Evolutionary conservation across 2,888 invertebrate species (phyloP).

Genomic region (Eupithecia tripunctaria): DNA sequence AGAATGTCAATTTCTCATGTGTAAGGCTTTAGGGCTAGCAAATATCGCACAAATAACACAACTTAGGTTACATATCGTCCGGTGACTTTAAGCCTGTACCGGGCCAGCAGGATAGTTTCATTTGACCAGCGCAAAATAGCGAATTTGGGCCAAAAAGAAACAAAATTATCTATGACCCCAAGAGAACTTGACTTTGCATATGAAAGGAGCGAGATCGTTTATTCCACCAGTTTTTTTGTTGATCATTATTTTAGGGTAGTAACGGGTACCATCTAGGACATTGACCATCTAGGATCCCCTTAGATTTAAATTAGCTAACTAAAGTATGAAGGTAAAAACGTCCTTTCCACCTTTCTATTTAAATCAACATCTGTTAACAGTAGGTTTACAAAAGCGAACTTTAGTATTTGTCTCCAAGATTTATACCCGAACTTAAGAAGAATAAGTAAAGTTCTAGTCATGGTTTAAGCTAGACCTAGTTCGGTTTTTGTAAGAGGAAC

Average conservation of each 20-base stretch:
- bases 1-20: not conserved
- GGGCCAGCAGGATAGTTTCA: not conserved
- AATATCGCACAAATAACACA: not conserved
- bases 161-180: not conserved
- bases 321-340: not conserved
- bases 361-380: not conserved
- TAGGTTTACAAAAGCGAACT: not conserved
- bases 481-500: too few species aligned
- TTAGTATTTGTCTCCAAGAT: constrained; percentile 5
- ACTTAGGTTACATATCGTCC: not conserved
- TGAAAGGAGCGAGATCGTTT: not conserved
- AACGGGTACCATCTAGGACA: too few species aligned
- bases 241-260: not conserved
- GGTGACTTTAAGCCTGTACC: not conserved
- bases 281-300: too few species aligned
- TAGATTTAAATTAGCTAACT: not conserved
- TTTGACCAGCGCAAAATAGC: not conserved
- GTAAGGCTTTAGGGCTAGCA: not conserved
- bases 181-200: not conserved
- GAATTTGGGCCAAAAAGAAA: not conserved
- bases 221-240: not conserved
- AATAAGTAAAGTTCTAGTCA: not conserved
- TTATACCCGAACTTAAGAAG: not conserved
- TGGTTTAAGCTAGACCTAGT: not conserved
- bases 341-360: not conserved